Evolutionary conservation across 1,140 invertebrate genomes (phyloP).

Genomic region (Drosophila pseudoobscura): DNA sequence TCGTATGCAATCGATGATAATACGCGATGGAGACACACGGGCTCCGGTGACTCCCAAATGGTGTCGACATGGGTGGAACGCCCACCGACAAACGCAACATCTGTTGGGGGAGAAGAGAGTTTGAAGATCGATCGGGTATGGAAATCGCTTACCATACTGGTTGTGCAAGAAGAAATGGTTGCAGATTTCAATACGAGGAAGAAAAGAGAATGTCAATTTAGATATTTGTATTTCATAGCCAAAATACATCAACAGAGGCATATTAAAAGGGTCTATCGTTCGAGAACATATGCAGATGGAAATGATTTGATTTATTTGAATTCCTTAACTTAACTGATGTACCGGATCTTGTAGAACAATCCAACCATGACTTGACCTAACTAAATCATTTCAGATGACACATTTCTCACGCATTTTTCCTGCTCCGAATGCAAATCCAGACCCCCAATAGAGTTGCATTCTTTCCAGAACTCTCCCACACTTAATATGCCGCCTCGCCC

Average conservation of each 20-base stretch:
- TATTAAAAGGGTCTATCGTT: no score
- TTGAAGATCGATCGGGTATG: no score
- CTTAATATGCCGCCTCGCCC: conserved; percentile 1
- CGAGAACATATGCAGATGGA: no score
- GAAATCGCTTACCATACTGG: no score
- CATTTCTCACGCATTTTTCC: conserved; percentile 23
- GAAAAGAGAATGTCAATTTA: no score
- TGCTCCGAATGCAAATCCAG: neutral
- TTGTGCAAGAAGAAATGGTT: neutral
- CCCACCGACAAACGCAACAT: neutral
- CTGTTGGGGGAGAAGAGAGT: no score
- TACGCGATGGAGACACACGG: conserved; percentile 31
- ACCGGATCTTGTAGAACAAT: neutral
- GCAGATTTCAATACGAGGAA: no score
- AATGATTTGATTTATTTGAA: neutral
- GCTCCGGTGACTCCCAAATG: conserved; percentile 16
- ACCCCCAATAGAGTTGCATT: conserved; percentile 4
- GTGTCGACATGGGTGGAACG: conserved; percentile 25
- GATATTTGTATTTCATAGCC: no score
- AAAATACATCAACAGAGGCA: no score
- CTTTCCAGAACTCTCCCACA: conserved; percentile 40
- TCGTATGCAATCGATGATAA: conserved; percentile 49
- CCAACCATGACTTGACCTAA: neutral
- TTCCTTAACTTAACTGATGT: no score
- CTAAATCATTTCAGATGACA: conserved; percentile 9